phyloP scores from a whole-genome alignment of 2,888 invertebrate species.

The Pyrgus malvae region DNA sequence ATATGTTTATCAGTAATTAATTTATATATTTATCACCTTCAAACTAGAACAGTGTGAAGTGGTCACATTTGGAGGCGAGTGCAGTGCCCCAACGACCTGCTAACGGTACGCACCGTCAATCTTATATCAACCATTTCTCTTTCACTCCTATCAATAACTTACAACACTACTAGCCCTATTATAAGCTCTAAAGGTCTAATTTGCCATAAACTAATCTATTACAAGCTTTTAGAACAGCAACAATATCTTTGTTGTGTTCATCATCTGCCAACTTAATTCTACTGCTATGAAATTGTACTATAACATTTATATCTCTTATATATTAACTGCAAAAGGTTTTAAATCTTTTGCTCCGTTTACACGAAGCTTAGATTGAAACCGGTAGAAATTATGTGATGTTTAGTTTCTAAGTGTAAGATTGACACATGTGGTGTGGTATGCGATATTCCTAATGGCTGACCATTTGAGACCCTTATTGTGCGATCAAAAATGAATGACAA shows the following conservation, averaged over 20 bases:
- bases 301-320: background rate
- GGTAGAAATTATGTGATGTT: no score
- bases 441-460: background rate
- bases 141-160: slow-evolving; percentile 24
- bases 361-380: no score
- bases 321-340: background rate
- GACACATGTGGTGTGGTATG: no score
- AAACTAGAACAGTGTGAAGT: slow-evolving; percentile 5
- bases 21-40: background rate
- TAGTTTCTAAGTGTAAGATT: background rate
- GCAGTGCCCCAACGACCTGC: slow-evolving; percentile 59
- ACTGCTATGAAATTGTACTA: background rate
- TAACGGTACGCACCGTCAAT: slow-evolving; percentile 70
- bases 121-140: slow-evolving; percentile 61
- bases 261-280: background rate
- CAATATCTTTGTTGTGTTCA: background rate
- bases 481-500: background rate
- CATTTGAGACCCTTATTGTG: no score
- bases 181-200: background rate
- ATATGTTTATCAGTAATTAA: background rate
- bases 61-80: slow-evolving; percentile 49
- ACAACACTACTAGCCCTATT: background rate
- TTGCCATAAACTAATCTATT: background rate
- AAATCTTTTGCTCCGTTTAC: no score
- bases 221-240: background rate